Conservation (phyloP, 2,888 invertebrate species). For the Hedya salicella region DNA sequence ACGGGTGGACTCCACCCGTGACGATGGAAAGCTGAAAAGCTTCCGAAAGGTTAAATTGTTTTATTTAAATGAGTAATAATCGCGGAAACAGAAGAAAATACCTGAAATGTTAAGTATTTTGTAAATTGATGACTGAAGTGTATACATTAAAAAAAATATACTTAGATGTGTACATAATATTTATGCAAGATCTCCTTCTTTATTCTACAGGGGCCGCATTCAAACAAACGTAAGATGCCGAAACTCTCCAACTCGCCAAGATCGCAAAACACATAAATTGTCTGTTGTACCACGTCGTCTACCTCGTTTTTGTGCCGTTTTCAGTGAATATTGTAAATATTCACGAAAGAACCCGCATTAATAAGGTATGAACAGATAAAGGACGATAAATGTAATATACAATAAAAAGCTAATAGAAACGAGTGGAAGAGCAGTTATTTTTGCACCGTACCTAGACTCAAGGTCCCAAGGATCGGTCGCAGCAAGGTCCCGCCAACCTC, state of each 20-base stretch:
- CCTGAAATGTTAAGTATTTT: no score
- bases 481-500: slow-evolving; percentile 58
- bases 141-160: no score
- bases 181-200: no score
- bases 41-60: no score
- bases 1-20: no score
- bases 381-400: slow-evolving; percentile 6
- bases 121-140: no score
- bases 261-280: slow-evolving; percentile 16
- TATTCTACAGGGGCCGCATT: background rate
- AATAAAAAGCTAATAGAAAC: slow-evolving; percentile 22
- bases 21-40: no score
- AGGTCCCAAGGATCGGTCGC: slow-evolving; percentile 55
- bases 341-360: background rate
- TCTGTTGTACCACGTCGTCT: slow-evolving; percentile 8
- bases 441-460: slow-evolving; percentile 46
- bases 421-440: slow-evolving; percentile 16
- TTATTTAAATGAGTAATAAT: no score
- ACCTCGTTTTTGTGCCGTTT: slow-evolving; percentile 2
- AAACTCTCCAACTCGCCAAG: slow-evolving; percentile 1
- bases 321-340: slow-evolving; percentile 1
- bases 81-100: no score
- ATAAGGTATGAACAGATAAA: slow-evolving; percentile 18
- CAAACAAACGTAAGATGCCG: background rate
- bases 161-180: no score